Evolutionary conservation across 2,888 invertebrate species (phyloP), one percentile per base, ranked within the genome.

Genomic region (Orchestes rusci): DNA sequence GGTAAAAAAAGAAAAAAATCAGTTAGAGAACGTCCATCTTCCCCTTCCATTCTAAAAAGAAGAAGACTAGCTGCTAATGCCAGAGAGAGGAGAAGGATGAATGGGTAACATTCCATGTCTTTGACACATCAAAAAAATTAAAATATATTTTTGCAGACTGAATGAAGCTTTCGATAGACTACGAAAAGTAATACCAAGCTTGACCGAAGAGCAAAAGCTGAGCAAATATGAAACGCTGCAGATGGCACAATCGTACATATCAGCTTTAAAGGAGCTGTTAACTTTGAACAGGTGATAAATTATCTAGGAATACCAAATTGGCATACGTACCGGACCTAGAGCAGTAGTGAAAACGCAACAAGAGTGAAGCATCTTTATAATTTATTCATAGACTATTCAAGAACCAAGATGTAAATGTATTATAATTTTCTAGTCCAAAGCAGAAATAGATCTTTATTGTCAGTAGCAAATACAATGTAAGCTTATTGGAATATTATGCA

Each of bases 221-320:
- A 82, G 82, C 56, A 84, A 84, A 64, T 83, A 78, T 59, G 84
- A 84, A 65, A 84, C 84, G n/a, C 67, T 84, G 20, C 83, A 83
- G 67, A 83, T 84, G 83, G 84, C 84, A 1, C 83, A 83, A 59
- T 80, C 79, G 2, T 84, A 84, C 60, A 84, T 84, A 44, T 67
- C 74, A 0, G 81, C 82, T 1, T 66, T 84, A n/a, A 72, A 76
- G 56, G 82, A 83, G 55, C 66, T 82, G 20, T 65, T 81, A 33
- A 61, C 65, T 42, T 51, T 60, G 20, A 59, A 59, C 30, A 17
- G 39, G 13, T 39, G 17, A 16, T 18, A 30, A 19, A 23, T 23
- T 33, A 13, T 33, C 33, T 33, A 33, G 33, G 33, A 16, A 33
- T 33, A 17, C 33, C 33, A 33, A 33, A 33, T 33, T 17, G 10